Conservation (phyloP, 2,888 invertebrate genomes). For the Drosophila macrothrix region DNA sequence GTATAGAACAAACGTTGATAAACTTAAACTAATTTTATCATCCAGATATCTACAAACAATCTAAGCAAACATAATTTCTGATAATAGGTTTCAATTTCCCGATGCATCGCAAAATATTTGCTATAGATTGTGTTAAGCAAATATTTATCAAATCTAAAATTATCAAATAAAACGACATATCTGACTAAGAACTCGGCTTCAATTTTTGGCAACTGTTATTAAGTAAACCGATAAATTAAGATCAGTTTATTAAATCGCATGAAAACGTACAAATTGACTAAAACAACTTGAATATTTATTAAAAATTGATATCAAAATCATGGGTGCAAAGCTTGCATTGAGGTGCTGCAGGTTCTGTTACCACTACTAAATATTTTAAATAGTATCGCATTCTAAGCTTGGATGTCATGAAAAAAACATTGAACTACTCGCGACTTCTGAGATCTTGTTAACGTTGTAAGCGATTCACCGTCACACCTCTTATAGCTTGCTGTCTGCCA, state of each 20-base stretch:
- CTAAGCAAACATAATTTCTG: neutral
- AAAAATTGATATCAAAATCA: neutral
- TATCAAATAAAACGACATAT: neutral
- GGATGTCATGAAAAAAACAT: neutral
- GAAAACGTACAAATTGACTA: neutral
- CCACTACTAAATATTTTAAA: neutral
- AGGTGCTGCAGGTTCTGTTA: neutral
- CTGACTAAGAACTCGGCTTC: neutral
- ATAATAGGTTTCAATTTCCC: neutral
- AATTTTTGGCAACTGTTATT: neutral
- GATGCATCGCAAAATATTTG: conserved; percentile 6
- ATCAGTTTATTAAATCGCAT: neutral
- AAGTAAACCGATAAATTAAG: neutral
- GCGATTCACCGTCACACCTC: conserved; percentile 7
- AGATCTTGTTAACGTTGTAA: neutral
- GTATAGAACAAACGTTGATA: neutral
- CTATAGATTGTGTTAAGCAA: neutral
- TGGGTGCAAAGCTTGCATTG: neutral
- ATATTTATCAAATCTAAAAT: neutral
- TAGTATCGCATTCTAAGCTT: neutral
- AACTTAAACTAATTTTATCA: neutral
- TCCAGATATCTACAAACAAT: neutral
- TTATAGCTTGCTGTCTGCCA: conserved; percentile 14
- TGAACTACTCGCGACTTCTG: neutral
- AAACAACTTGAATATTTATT: neutral